Evolutionary conservation across 1,140 invertebrate species (phyloP).

Genomic region (Macrotrachela quadricornifera): DNA sequence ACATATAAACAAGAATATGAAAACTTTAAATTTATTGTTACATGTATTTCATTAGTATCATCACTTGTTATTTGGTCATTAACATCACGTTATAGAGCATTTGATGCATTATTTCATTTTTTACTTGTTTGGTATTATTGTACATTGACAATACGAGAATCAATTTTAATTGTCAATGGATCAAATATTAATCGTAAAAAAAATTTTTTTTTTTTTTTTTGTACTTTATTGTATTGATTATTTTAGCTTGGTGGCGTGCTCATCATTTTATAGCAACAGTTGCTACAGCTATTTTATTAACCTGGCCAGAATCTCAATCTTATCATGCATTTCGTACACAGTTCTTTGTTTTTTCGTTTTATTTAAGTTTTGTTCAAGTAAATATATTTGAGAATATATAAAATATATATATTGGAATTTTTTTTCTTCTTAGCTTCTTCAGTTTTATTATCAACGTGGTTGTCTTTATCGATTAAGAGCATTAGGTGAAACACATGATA

Average conservation of each 20-base stretch:
- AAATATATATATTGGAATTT: too few species aligned
- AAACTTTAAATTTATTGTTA: slow-evolving; percentile 82
- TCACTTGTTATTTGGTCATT: slow-evolving; percentile 55
- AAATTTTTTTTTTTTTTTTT: slow-evolving; percentile 8
- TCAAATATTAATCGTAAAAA: slow-evolving; percentile 27
- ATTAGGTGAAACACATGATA: slow-evolving; percentile 68
- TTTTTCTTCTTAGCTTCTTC: slow-evolving; percentile 37
- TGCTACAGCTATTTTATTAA: too few species aligned
- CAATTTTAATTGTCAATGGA: slow-evolving; percentile 53
- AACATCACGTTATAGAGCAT: slow-evolving; percentile 53
- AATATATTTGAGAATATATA: too few species aligned
- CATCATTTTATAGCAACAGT: slow-evolving; percentile 69
- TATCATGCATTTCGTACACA: slow-evolving; percentile 72
- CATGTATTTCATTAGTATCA: slow-evolving; percentile 66
- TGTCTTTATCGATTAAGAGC: slow-evolving; percentile 67
- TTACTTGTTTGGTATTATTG: slow-evolving; percentile 98
- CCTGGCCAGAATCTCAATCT: slow-evolving; percentile 53
- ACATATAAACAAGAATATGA: slow-evolving; percentile 97
- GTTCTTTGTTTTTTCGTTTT: slow-evolving; percentile 39
- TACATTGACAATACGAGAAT: slow-evolving; percentile 91
- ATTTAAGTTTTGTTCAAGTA: slow-evolving; percentile 14
- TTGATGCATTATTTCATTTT: slow-evolving; percentile 85
- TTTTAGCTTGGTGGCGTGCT: slow-evolving; percentile 86
- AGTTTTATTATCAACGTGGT: slow-evolving; percentile 87
- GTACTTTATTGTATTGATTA: slow-evolving; percentile 17